A percentile compares a stretch with the other conserved stretches of the same genome.
These are phyloP conservation scores for Acipenser ruthenus DNA, from an alignment of 2,797 vertebrate genomes.

Conservation along the genomic window DNA sequence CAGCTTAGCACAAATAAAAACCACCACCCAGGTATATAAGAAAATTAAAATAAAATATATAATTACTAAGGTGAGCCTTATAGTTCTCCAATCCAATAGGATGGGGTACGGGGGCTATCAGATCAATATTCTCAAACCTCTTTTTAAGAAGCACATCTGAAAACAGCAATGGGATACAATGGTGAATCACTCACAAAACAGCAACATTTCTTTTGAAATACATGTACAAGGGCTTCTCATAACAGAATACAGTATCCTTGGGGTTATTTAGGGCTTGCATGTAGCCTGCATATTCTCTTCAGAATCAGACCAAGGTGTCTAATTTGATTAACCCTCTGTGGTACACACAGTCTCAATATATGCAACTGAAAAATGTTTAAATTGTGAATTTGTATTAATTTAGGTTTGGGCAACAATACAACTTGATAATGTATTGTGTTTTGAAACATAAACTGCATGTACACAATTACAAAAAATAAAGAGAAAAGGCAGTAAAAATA, in stretches of 20 bases:
- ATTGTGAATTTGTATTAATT: no score
- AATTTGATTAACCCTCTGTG: no score
- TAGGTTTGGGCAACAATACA: no score
- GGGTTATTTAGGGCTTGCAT: no score
- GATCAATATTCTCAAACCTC: conserved; percentile 40
- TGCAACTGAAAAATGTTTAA: not conserved
- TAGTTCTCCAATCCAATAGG: conserved; percentile 34
- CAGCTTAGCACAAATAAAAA: conserved; percentile 23
- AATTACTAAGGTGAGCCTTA: conserved; percentile 38
- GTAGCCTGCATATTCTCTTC: no score
- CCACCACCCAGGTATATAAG: conserved; percentile 23
- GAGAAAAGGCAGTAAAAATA: not conserved
- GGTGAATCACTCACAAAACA: conserved; percentile 2
- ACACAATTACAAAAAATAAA: not conserved
- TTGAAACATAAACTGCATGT: not conserved
- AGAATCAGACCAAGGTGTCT: no score
- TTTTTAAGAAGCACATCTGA: conserved; percentile 47
- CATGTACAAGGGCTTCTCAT: no score
- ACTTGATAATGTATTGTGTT: not conserved
- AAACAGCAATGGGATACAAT: conserved; percentile 30
- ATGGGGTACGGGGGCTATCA: conserved; percentile 39
- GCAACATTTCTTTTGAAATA: not conserved
- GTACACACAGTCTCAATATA: not conserved
- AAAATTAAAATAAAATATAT: conserved; percentile 23
- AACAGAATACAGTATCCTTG: no score